These are phyloP conservation scores for Orthosia gothica DNA, from an alignment of 2,888 invertebrate species.

Conservation along the genomic window DNA sequence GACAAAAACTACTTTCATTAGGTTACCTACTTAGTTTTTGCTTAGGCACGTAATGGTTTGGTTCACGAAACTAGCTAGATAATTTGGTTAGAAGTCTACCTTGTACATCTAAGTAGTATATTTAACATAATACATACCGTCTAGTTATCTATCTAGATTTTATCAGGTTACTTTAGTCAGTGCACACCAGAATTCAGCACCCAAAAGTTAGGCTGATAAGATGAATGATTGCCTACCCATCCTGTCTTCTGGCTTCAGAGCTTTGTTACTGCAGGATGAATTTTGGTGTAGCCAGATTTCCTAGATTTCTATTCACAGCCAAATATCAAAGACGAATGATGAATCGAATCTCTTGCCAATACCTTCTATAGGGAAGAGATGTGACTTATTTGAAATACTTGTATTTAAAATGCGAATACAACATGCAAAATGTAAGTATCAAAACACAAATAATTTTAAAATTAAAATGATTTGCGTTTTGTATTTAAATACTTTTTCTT, in stretches of 20 bases:
- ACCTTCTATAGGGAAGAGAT: background rate
- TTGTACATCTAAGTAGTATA: background rate
- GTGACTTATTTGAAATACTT: no score
- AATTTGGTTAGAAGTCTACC: background rate
- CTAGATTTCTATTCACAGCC: background rate
- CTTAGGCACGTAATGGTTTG: background rate
- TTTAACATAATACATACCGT: background rate
- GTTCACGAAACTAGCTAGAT: background rate
- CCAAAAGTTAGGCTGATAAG: background rate
- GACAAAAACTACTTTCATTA: background rate
- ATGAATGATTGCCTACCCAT: background rate
- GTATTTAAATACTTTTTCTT: no score
- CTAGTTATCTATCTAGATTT: background rate
- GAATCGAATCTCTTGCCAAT: constrained; percentile 8
- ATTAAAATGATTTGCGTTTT: no score
- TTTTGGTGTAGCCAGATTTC: background rate
- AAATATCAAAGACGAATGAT: constrained; percentile 32
- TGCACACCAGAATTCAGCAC: background rate
- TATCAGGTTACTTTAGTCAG: background rate
- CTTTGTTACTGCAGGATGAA: constrained; percentile 10
- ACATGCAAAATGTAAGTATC: no score
- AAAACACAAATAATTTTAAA: no score
- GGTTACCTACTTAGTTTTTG: background rate
- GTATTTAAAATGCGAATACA: no score
- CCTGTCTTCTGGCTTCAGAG: background rate